Base-by-base conservation (phyloP, 1,140 invertebrate species). In the Galleria mellonella region DNA sequence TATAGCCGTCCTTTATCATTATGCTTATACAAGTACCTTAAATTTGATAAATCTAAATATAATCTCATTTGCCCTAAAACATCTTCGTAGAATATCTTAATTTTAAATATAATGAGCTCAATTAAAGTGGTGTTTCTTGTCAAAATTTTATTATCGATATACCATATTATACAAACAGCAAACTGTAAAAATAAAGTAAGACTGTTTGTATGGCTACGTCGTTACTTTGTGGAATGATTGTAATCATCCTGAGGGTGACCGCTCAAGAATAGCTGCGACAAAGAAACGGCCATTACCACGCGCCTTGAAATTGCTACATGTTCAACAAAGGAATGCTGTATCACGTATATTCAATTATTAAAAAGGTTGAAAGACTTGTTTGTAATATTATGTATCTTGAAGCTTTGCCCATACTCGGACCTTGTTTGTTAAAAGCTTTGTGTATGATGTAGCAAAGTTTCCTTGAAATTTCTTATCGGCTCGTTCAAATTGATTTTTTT, bases 301-400 rank as follows among this genome's bases (percentile, higher is more conserved):
- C 39, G 54, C 52, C 48, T 63, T 58, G 33, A 62, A 64, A 67
- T 71, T 75, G 65, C 63, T 65, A 56, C 46, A 53, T 48, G 40
- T 43, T 51, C 41, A 38, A 70, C 67, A 75, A 67, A 68, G 53
- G 58, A 57, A 52, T 51, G 57, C 61, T 62, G 69, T 66, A 55
- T 68, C 63, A 62, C 61, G 58, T 71, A 63, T 67, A 65, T 72
- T 65, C 67, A 72, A 70, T 69, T 72, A 69, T 61, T 49, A 51
- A 49, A 62, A 66, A 62, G 62, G 67, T 67, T 57, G 62, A 55
- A 45, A 49, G 51, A 54, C 48, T 43, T 48, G 40, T 43, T 15
- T 15, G n/a, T 23, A 23, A 23, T 23, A 23, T 23, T 23, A 9
- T 9, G 35, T 37, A n/a, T 37, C 35, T 17, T 37, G 13, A 15